Evolutionary conservation across 2,888 invertebrate genomes (phyloP).

Genomic region (Erebia ligea): DNA sequence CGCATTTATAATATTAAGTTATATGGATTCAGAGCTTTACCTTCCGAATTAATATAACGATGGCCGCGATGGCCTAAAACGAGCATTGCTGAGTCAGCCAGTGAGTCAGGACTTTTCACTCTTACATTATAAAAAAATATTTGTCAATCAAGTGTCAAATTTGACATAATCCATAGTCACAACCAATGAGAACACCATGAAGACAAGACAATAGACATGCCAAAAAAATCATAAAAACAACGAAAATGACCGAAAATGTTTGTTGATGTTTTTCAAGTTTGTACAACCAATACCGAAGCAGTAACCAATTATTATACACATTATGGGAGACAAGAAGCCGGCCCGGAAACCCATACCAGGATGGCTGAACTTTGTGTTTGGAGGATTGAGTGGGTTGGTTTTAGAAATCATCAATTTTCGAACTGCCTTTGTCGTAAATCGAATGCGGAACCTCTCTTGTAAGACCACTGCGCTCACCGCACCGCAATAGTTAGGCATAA

Average conservation of each 20-base stretch:
- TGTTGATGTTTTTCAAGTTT: neutral
- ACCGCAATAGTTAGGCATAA: too few species aligned
- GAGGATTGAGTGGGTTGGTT: conserved; percentile 58
- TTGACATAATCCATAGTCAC: too few species aligned
- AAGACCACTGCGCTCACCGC: too few species aligned
- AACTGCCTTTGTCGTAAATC: too few species aligned
- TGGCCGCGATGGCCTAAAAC: too few species aligned
- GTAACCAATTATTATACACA: neutral
- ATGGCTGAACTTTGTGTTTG: conserved; percentile 58
- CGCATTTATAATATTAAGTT: too few species aligned
- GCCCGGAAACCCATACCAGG: conserved; percentile 50
- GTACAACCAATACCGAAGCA: neutral
- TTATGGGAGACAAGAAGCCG: conserved; percentile 44
- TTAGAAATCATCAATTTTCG: neutral
- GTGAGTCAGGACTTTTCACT: too few species aligned
- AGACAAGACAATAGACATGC: neutral
- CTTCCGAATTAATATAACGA: too few species aligned
- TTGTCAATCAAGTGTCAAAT: neutral
- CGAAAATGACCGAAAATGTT: neutral
- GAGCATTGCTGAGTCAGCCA: too few species aligned
- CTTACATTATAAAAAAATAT: neutral
- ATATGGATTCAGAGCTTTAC: too few species aligned
- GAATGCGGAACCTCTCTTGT: too few species aligned
- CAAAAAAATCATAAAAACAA: neutral
- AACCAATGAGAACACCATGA: neutral